phyloP scores from a whole-genome alignment of 2,113 vertebrate species.

The Todiramphus chloris region DNA sequence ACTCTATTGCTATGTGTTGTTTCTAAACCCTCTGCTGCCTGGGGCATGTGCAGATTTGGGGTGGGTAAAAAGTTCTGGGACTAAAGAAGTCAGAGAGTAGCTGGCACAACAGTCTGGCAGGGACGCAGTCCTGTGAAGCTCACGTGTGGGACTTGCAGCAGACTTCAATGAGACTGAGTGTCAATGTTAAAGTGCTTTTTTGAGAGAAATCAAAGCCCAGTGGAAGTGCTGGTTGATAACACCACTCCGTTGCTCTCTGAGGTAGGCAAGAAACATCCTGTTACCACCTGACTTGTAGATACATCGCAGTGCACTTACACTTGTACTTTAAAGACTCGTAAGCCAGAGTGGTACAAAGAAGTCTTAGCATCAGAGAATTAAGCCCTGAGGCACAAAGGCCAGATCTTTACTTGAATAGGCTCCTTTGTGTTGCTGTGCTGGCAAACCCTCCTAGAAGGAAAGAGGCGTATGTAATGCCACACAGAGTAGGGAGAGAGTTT shows the following conservation, averaged over 20 bases:
- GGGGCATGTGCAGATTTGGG: fast-evolving
- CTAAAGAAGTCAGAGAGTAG: background rate
- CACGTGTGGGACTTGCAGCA: background rate
- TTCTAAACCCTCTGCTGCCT: background rate
- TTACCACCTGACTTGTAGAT: background rate
- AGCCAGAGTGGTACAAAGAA: slow-evolving; percentile 42
- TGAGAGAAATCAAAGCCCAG: slow-evolving; percentile 17
- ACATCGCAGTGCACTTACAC: slow-evolving; percentile 1
- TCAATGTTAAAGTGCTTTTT: background rate
- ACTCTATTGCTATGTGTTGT: background rate
- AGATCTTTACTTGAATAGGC: slow-evolving; percentile 48
- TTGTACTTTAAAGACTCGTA: slow-evolving; percentile 46
- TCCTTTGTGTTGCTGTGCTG: slow-evolving; percentile 30
- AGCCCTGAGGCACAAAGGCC: slow-evolving; percentile 55
- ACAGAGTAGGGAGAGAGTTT: background rate
- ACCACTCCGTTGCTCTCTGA: background rate
- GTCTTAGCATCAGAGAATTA: slow-evolving; percentile 38
- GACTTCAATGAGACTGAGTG: background rate
- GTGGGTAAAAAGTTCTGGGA: background rate
- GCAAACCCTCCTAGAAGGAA: slow-evolving; percentile 22
- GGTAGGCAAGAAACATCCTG: slow-evolving; percentile 50
- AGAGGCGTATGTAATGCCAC: background rate
- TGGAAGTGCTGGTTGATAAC: slow-evolving; percentile 26
- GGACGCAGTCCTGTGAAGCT: background rate
- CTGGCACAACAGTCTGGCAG: background rate